Percentiles rank a stretch among this genome's conserved stretches.
These are phyloP conservation scores for Drosophila austrosaltans DNA, from an alignment of 2,888 invertebrate species.

Conservation along the genomic window DNA sequence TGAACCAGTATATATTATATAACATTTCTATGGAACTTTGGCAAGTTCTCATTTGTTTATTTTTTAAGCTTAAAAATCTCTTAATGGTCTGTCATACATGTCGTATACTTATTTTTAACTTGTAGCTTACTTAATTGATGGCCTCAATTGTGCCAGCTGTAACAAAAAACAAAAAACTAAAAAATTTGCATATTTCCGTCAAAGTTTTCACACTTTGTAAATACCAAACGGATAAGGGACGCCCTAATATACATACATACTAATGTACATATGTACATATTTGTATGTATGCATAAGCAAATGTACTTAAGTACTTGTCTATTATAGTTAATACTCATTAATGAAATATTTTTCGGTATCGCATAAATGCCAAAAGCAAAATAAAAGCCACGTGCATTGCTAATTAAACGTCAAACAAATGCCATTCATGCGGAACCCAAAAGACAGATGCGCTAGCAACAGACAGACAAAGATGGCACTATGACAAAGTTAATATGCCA, in stretches of 20 bases:
- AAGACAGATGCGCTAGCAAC: background rate
- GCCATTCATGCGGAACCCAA: constrained; percentile 21
- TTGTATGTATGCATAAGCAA: too few relatives aligned
- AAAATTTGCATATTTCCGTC: too few relatives aligned
- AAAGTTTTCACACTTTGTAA: too few relatives aligned
- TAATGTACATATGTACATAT: too few relatives aligned
- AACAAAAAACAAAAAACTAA: too few relatives aligned
- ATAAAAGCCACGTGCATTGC: constrained; percentile 53
- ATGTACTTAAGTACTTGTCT: background rate
- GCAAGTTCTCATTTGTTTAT: background rate
- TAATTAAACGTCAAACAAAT: constrained; percentile 45
- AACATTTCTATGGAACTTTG: too few relatives aligned
- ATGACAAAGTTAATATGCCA: too few relatives aligned
- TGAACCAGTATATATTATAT: too few relatives aligned
- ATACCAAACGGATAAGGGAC: background rate
- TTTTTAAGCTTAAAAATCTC: background rate
- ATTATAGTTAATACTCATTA: constrained; percentile 11
- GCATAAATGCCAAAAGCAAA: constrained; percentile 35
- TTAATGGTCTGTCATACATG: background rate
- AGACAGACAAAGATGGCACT: too few relatives aligned
- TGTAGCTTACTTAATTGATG: too few relatives aligned
- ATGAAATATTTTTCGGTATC: constrained; percentile 18
- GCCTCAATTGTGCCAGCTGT: too few relatives aligned
- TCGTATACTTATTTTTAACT: background rate
- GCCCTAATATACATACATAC: background rate